A percentile compares a stretch with the other conserved stretches of the same genome.
These are phyloP conservation scores for Ectemnius continuus DNA, from an alignment of 2,888 invertebrate species.

Conservation along the genomic window DNA sequence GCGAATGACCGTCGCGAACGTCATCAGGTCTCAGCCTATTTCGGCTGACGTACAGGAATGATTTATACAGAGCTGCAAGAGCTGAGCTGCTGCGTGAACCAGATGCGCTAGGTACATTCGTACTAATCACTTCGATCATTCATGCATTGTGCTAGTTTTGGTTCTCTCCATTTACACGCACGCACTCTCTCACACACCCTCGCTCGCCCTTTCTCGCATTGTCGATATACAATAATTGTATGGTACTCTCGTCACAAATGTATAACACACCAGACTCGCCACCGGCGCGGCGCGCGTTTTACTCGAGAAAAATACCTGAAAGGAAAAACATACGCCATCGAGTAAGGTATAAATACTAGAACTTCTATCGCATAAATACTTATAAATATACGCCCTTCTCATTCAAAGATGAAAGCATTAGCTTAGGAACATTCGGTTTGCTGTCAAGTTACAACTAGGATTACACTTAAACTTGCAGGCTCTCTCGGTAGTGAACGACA, in stretches of 20 bases:
- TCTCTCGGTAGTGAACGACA: conserved; percentile 28
- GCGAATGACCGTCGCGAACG: too few species aligned
- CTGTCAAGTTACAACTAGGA: conserved; percentile 53
- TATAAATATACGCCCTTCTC: conserved; percentile 52
- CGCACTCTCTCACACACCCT: too few species aligned
- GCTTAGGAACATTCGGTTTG: conserved; percentile 66
- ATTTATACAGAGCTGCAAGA: background rate
- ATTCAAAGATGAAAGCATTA: conserved; percentile 65
- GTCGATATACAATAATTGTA: too few species aligned
- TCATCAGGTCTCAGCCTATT: too few species aligned
- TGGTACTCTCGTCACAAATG: too few species aligned
- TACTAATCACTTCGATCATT: conserved; percentile 34
- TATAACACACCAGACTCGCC: too few species aligned
- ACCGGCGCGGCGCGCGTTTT: too few species aligned
- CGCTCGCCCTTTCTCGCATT: too few species aligned
- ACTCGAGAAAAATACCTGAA: conserved; percentile 37
- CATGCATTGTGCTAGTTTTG: conserved; percentile 24
- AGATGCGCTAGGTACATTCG: conserved; percentile 22
- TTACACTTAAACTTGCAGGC: conserved; percentile 51
- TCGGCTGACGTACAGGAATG: background rate
- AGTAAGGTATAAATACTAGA: conserved; percentile 55
- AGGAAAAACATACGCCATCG: conserved; percentile 31
- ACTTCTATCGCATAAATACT: conserved; percentile 56
- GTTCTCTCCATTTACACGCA: conserved; percentile 21
- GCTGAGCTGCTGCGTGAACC: conserved; percentile 37